Evolutionary conservation across 2,113 vertebrate species (phyloP).

Genomic region (Rynchops niger): DNA sequence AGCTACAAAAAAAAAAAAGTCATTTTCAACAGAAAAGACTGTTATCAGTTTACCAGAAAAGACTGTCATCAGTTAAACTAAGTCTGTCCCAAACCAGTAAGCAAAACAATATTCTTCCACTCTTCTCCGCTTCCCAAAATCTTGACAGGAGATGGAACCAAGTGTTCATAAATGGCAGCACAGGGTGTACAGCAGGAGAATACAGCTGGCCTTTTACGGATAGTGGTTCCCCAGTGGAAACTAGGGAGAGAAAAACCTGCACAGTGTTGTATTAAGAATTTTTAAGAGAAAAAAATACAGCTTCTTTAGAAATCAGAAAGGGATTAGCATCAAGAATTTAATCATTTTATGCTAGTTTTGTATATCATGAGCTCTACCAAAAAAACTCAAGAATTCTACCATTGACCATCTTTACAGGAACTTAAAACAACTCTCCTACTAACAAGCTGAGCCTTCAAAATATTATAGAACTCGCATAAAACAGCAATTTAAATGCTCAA

Average conservation of each 20-base stretch:
- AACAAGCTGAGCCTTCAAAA: background rate
- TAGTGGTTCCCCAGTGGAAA: background rate
- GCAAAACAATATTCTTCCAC: background rate
- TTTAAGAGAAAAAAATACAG: background rate
- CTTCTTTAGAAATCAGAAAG: background rate
- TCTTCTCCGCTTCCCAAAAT: background rate
- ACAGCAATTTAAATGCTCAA: background rate
- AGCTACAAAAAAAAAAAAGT: background rate
- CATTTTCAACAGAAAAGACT: background rate
- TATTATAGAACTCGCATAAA: background rate
- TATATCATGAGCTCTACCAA: background rate
- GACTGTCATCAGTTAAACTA: background rate
- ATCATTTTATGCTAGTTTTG: background rate
- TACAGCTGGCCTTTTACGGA: background rate
- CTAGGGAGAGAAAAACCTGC: background rate
- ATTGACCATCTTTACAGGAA: background rate
- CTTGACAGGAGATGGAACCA: rapidly evolving
- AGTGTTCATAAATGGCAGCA: background rate
- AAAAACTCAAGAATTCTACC: background rate
- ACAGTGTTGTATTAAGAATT: background rate
- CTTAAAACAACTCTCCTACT: background rate
- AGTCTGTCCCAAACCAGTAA: background rate
- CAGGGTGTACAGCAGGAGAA: background rate
- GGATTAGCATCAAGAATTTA: background rate
- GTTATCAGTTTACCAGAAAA: background rate